phyloP scores from a whole-genome alignment of 1,140 invertebrate genomes.

The Whitmania pigra region DNA sequence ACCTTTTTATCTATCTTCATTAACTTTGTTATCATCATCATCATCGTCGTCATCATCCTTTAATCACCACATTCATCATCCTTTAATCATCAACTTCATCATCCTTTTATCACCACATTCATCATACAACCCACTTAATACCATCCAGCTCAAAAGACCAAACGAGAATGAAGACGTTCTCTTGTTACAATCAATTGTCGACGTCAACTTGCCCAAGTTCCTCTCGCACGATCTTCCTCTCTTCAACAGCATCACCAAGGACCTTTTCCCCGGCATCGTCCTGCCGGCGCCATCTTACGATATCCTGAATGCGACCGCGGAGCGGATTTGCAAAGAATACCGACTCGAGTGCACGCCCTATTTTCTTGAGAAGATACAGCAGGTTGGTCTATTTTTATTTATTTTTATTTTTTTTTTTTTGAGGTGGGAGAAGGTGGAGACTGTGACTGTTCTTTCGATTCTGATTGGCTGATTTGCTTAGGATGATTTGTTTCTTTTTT shows the following conservation, averaged over 20 bases:
- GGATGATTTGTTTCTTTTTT: too few relatives aligned
- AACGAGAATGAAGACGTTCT: constrained; percentile 60
- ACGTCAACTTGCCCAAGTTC: constrained; percentile 86
- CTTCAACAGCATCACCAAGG: constrained; percentile 78
- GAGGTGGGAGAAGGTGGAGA: not conserved
- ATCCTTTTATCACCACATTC: too few relatives aligned
- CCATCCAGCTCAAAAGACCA: constrained; percentile 67
- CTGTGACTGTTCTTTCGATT: constrained; percentile 39
- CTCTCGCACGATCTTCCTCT: constrained; percentile 72
- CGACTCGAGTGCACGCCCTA: constrained; percentile 70
- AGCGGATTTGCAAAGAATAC: constrained; percentile 54
- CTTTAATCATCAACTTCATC: too few relatives aligned
- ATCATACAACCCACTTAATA: not conserved
- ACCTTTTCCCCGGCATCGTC: constrained; percentile 69
- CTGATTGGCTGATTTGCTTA: constrained; percentile 26
- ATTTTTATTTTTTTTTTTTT: too few relatives aligned
- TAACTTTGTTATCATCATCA: too few relatives aligned
- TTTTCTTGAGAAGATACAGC: constrained; percentile 76
- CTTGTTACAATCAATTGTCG: constrained; percentile 67
- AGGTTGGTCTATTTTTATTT: constrained; percentile 43
- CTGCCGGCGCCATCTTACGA: constrained; percentile 62
- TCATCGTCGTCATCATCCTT: too few relatives aligned
- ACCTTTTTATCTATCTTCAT: too few relatives aligned
- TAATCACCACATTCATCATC: too few relatives aligned
- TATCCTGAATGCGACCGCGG: constrained; percentile 47